A percentile compares a stretch with the other conserved stretches of the same genome.
phyloP scores from a whole-genome alignment of 2,888 invertebrate genomes.

The Trichopoda pennipes region DNA sequence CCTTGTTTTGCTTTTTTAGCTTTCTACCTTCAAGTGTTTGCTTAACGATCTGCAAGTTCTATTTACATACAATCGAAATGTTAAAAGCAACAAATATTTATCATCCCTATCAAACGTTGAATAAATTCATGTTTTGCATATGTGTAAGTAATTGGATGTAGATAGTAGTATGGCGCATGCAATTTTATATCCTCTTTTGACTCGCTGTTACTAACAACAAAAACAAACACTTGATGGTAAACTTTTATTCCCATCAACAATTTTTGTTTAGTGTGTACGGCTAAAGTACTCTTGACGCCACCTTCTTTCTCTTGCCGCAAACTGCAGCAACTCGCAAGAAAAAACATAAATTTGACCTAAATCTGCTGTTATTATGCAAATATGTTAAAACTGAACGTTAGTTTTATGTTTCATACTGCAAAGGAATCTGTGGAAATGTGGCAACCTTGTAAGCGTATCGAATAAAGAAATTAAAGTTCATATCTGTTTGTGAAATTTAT shows the following conservation, averaged over 20 bases:
- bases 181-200: slow-evolving; percentile 13
- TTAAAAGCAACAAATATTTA: slow-evolving; percentile 71
- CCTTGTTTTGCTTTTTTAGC: slow-evolving; percentile 29
- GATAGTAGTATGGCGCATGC: background rate
- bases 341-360: slow-evolving; percentile 69
- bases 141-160: slow-evolving; percentile 6
- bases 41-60: slow-evolving; percentile 66
- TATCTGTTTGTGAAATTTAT: slow-evolving; percentile 22
- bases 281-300: slow-evolving; percentile 2
- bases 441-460: slow-evolving; percentile 34
- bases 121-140: background rate
- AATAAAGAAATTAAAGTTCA: slow-evolving; percentile 24
- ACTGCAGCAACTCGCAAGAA: slow-evolving; percentile 28
- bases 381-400: slow-evolving; percentile 57
- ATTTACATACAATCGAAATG: slow-evolving; percentile 68
- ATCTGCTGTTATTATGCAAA: slow-evolving; percentile 68
- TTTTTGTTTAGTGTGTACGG: slow-evolving; percentile 12
- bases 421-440: slow-evolving; percentile 51
- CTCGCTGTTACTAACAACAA: slow-evolving; percentile 27
- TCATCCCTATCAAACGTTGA: slow-evolving; percentile 33
- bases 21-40: slow-evolving; percentile 64
- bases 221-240: slow-evolving; percentile 6
- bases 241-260: slow-evolving; percentile 31
- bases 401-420: slow-evolving; percentile 12
- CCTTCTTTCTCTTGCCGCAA: slow-evolving; percentile 2